Base-by-base conservation (phyloP, 2,113 vertebrate genomes). In the Dryoscopus gambensis region DNA sequence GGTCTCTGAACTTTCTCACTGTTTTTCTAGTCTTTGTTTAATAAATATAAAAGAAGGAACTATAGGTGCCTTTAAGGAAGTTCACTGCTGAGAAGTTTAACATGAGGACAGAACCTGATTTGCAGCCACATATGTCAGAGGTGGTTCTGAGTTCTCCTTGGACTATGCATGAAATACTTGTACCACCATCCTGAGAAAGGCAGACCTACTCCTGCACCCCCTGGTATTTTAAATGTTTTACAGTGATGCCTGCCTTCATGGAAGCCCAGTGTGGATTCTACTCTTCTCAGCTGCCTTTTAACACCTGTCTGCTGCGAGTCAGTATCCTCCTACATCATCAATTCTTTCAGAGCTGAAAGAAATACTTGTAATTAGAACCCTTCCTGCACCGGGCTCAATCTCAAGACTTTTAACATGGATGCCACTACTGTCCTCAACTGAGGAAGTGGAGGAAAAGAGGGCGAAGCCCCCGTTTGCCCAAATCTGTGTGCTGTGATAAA, bases 251-350 rank as follows among this genome's bases (percentile, higher is more conserved):
- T 44, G 22, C 35, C 16, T 19, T 88, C 42, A 13, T 2, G 17
- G 46, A 60, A 50, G 35, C 2, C 3, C 18, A 3, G 1, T 19
- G 8, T 40, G 42, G 19, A 35, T 8, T 3, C 24, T 57, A 1
- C 20, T 53, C 23, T 64, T 47, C 25, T 73, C 15, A 42, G 35
- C 15, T 56, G 35, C 44, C 27, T 56, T 81, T 77, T 39, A 23
- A 47, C 37, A 44, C 37, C 46, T 84, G 77, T 63, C 40, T 81
- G 64, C 31, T 35, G 28, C 0, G 0, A 28, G 35, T 69, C 0
- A 2, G 25, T 50, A 37, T 65, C 50, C 7, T 74, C 14, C 52
- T 57, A 30, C n/a, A 53, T 74, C 28, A 74, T 50, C 18, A 60
- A 24, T 37, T 46, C 30, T 64, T 64, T 55, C 31, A 65, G 64